Evolutionary conservation across 2,888 invertebrate species (phyloP), one percentile per base, ranked within the genome.

Genomic region (Calliphora vomitoria): DNA sequence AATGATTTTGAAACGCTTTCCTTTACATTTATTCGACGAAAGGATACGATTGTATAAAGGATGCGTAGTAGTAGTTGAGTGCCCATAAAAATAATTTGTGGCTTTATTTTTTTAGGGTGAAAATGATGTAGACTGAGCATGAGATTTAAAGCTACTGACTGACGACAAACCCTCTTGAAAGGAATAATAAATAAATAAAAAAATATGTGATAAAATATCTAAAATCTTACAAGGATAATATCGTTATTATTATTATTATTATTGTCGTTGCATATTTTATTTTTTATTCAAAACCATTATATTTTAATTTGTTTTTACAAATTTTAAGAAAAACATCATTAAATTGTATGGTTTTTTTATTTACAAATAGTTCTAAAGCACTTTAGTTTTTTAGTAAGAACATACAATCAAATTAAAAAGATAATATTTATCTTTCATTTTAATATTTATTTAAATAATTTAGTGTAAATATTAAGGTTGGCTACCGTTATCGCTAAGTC

Each of bases 11-110:
- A 64, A 84, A 79, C 72, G 79, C 47, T 74, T 58, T 78, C n/a
- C 18, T 74, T 82, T 50, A 66, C 41, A 69, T 83, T 72, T 25
- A 44, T 71, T 53, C 25, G 35, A 20, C 25, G 62, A 88, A 89
- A 87, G 87, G 86, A 88, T 89, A 80, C 35, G 72, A 15, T 20
- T 64, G 44, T 55, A 72, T 13, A 53, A 82, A 74, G 82, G 58
- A 78, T 78, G 71, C 64, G 68, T 69, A 58, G 58, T 18, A 66
- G 69, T 55, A 88, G 82, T 82, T 85, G 79, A 87, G 87, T 82
- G 85, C 89, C 89, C 85, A 89, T 89, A 89, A 90, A 90, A 88
- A 90, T 90, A 90, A 90, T 90, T 90, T 89, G 90, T 90, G 89
- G 89, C 88, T 90, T 89, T 55, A 60, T 60, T 71, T 76, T 66